Evolutionary conservation across 2,113 vertebrate species (phyloP).

Genomic region (Odontophorus gujanensis): DNA sequence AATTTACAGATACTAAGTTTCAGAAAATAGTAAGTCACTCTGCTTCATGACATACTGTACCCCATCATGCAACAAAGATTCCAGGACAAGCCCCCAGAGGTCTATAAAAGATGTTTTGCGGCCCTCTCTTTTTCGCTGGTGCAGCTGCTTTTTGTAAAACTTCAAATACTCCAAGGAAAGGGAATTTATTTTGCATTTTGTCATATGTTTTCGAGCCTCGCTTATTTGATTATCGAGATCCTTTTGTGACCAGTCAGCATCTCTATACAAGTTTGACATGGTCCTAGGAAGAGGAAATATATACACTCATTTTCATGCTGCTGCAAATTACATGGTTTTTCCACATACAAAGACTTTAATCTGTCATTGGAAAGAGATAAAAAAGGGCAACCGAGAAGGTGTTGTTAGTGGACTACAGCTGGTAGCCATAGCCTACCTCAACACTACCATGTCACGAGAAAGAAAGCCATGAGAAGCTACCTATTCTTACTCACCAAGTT

Average conservation of each 20-base stretch:
- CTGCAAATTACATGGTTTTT: not conserved
- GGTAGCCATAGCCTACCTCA: not conserved
- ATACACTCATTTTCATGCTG: not conserved
- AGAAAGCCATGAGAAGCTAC: not conserved
- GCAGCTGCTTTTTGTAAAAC: constrained; percentile 77
- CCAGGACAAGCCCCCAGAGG: constrained; percentile 78
- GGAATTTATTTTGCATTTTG: constrained; percentile 57
- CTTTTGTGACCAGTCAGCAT: constrained; percentile 80
- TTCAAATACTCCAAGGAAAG: constrained; percentile 70
- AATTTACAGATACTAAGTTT: not conserved
- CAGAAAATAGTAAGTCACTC: not conserved
- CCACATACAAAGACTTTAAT: not conserved
- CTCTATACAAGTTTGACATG: constrained; percentile 77
- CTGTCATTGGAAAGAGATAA: not conserved
- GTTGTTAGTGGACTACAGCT: not conserved
- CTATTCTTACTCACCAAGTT: constrained; percentile 82
- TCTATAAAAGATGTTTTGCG: constrained; percentile 77
- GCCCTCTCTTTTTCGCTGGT: constrained; percentile 71
- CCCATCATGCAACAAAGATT: constrained; percentile 79
- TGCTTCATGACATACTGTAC: constrained; percentile 68
- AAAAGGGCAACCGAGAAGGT: not conserved
- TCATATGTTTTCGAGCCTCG: constrained; percentile 68
- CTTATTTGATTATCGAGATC: constrained; percentile 67
- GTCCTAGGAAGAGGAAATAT: constrained; percentile 71
- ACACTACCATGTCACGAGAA: fast-evolving